Base-by-base conservation (phyloP, 2,888 invertebrate species). In the Sialis fuliginosa region DNA sequence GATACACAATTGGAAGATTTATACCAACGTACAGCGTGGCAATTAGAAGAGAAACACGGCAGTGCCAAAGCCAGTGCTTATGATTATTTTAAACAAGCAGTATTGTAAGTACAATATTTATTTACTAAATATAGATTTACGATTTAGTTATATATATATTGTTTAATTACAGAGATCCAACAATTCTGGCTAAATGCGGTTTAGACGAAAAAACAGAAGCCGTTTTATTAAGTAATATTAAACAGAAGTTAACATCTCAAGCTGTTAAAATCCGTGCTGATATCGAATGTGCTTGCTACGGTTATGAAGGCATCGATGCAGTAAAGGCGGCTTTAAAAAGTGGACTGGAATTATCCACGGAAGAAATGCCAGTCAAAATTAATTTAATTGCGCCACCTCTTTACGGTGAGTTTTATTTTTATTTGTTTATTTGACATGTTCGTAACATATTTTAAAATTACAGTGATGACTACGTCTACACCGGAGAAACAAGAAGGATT, bases 231-330 rank as follows among this genome's bases (percentile, higher is more conserved):
- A 85, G 83, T 54, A 96, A 98, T 63, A 98, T 98, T 55, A 89
- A 90, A 64, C 77, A 95, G 54, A 91, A 96, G 64, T 70, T 98
- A 47, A 96, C 96, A 22, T 95, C 96, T 6, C 97, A 98, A 64
- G 87, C 90, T n/a, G 89, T 92, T 1, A 93, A 93, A 72, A 91
- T 93, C 52, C 74, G 93, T 53, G 86, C 92, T 9, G 90, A 90
- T 64, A 83, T 95, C 56, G 89, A 92, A 65, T 91, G 92, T 54
- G 86, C 90, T 0, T 93, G 93, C 64, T 95, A 91, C 58, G 88
- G 90, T 1, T 98, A 97, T 60, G 97, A 98, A 64, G 98, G 98
- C 32, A 96, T 98, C 53, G 97, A 98, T 68, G 98, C 98, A 4
- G 96, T 98, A 0, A 93, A 98, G 63, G 73, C 83, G 40, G 92